These are phyloP conservation scores for Labeo calbasu DNA, from an alignment of 2,797 vertebrate genomes.

Conservation along the genomic window DNA sequence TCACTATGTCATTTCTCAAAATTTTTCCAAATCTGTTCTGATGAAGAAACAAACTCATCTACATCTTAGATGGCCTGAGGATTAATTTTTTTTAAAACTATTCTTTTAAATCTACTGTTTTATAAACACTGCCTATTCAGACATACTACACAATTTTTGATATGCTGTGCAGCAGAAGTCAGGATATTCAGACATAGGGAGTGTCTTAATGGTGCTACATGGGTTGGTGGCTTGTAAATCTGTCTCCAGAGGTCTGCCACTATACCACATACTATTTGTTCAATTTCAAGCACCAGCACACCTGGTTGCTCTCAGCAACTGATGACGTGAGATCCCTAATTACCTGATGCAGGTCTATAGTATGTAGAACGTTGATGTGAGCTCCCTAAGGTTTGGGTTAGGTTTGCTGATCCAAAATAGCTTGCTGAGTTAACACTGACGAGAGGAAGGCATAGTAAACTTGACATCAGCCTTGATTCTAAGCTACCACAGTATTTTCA, in stretches of 20 bases:
- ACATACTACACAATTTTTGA: not conserved
- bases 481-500: not conserved
- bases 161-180: not conserved
- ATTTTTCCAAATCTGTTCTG: not conserved
- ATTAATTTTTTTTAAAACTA: not conserved
- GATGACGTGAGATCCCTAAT: slow-evolving; percentile 53
- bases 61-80: not conserved
- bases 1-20: not conserved
- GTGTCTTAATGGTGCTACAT: slow-evolving; percentile 20
- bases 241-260: slow-evolving; percentile 27
- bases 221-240: slow-evolving; percentile 13
- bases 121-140: not conserved
- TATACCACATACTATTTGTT: slow-evolving; percentile 53
- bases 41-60: not conserved
- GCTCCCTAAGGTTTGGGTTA: slow-evolving; percentile 30
- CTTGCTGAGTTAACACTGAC: slow-evolving; percentile 15
- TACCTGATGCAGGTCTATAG: slow-evolving; percentile 47
- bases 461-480: not conserved
- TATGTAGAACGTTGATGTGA: slow-evolving; percentile 35
- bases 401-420: slow-evolving; percentile 29
- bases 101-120: not conserved
- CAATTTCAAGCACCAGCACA: slow-evolving; percentile 59
- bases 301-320: slow-evolving; percentile 49
- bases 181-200: not conserved
- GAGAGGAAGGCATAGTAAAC: not conserved